Percentiles rank a stretch among this genome's conserved stretches.
These are phyloP conservation scores for Noturus placidus DNA, from an alignment of 2,113 vertebrate species.

Conservation along the genomic window DNA sequence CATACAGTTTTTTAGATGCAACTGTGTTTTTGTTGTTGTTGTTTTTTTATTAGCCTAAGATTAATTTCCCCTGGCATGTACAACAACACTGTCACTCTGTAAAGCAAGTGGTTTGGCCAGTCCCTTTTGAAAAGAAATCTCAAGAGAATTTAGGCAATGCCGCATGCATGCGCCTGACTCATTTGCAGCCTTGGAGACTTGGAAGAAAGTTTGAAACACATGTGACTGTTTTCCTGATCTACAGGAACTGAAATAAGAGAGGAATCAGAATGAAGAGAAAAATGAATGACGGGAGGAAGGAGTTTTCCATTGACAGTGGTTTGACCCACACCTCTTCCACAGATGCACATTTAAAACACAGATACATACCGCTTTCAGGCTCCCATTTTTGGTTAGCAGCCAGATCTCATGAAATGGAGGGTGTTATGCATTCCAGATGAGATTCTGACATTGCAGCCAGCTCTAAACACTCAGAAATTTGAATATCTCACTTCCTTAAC, in stretches of 20 bases:
- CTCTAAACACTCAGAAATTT: slow-evolving; percentile 54
- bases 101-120: not conserved
- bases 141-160: not conserved
- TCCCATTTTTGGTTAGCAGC: slow-evolving; percentile 46
- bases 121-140: slow-evolving; percentile 3
- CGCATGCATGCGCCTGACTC: not conserved
- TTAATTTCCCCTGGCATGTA: not conserved
- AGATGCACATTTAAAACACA: slow-evolving; percentile 33
- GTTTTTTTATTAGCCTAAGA: not conserved
- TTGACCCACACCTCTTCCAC: slow-evolving; percentile 23
- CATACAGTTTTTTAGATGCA: not conserved
- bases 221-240: slow-evolving; percentile 15
- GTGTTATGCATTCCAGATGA: slow-evolving; percentile 73
- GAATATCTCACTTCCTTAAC: slow-evolving; percentile 44
- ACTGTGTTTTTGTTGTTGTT: not conserved
- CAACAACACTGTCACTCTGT: not conserved
- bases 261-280: slow-evolving; percentile 10
- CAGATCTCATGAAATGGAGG: slow-evolving; percentile 66
- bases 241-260: slow-evolving; percentile 17
- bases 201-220: slow-evolving; percentile 18
- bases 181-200: not conserved
- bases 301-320: not conserved
- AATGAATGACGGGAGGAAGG: not conserved
- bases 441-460: slow-evolving; percentile 54
- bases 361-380: slow-evolving; percentile 47